Base-by-base conservation (phyloP, 1,140 invertebrate species). In the Linepithema humile region DNA sequence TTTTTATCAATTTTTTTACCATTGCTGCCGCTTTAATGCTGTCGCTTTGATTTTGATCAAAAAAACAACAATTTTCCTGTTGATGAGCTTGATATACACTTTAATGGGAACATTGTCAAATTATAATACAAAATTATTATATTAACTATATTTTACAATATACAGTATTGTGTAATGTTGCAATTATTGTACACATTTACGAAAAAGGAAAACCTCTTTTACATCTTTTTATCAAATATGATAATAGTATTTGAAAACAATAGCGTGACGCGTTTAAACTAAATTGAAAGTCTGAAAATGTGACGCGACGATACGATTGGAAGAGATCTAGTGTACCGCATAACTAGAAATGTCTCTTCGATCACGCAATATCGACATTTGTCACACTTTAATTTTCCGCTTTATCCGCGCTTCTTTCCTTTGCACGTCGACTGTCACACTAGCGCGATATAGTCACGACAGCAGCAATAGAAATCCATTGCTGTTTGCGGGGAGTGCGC, bases 351-450 rank as follows among this genome's bases (percentile, higher is more conserved):
- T 45, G 23, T 55, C 48, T 67, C 35, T 32, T 40, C 62, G 62
- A 78, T 78, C 62, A 38, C 17, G 3, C 48, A 67, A 17, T 67
- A 78, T 78, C 62, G 75, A 78, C 62, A 69, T 78, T 69, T 45
- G 74, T 78, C 62, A 78, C 48, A 69, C n/a, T 69, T 78, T 78
- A 69, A 78, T 78, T 78, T 69, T 78, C 45, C 45, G 60, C 59
- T 77, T 77, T 78, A 78, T 67, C 17, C 60, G 17, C 17, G 9
- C 17, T 53, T 35, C 23, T 53, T 23, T 78, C 64, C 35, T 78
- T 78, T 55, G 32, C 48, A 69, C 40, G 60, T 55, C 45, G 5
- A 53, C 48, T 17, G 1, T 20, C 32, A 4, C 7, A 50, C 48
- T 12, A 45, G 53, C 32, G 32, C 40, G 20, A 12, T 53, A 38